phyloP scores from a whole-genome alignment of 2,113 vertebrate species.

The Oncorhynchus tshawytscha region DNA sequence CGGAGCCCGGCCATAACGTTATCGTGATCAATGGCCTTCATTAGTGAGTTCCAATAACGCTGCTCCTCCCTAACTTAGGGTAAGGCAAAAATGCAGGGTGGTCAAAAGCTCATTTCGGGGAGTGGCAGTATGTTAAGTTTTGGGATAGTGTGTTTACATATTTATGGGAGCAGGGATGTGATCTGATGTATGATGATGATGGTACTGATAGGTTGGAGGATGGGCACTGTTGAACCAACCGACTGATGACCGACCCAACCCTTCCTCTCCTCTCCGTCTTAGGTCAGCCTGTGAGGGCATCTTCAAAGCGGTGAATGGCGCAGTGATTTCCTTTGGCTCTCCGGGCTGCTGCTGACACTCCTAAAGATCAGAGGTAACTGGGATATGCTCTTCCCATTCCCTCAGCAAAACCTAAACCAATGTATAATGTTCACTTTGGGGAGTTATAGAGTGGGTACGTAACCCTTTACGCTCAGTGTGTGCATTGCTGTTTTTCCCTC shows the following conservation, averaged over 20 bases:
- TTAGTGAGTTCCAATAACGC: conserved; percentile 60
- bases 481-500: conserved; percentile 21
- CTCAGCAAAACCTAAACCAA: conserved; percentile 51
- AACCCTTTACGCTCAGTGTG: conserved; percentile 12
- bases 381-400: conserved; percentile 19
- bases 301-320: conserved; percentile 49
- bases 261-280: conserved; percentile 10
- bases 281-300: conserved; percentile 52
- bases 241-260: not conserved
- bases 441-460: conserved; percentile 53
- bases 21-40: conserved; percentile 74
- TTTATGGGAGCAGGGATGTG: conserved; percentile 13
- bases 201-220: not conserved
- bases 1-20: conserved; percentile 67
- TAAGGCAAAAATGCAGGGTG: conserved; percentile 38
- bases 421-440: conserved; percentile 47
- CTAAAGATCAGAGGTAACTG: conserved; percentile 55
- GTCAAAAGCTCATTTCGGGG: conserved; percentile 23
- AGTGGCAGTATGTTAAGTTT: conserved; percentile 14
- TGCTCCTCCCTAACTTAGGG: conserved; percentile 34
- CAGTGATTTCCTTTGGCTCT: conserved; percentile 44
- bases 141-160: conserved; percentile 23
- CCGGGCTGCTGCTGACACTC: conserved; percentile 57
- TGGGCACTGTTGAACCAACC: no score
- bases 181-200: not conserved